Evolutionary conservation across 2,888 invertebrate species (phyloP), one percentile per base, ranked within the genome.

Genomic region (Stramonita haemastoma): DNA sequence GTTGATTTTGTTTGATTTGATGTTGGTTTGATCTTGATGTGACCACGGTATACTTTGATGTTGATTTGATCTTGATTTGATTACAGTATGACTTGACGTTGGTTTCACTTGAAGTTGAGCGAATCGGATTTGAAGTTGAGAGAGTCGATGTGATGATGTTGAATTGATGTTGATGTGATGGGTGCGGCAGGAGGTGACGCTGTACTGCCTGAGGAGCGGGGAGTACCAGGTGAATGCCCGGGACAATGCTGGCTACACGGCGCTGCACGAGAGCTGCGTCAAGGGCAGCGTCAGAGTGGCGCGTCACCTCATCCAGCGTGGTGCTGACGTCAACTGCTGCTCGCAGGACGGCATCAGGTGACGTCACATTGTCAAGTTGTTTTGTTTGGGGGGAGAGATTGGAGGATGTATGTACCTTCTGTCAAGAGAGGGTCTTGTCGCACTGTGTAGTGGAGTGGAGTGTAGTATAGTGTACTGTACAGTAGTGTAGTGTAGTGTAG

Each of bases 261-360:
- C 99, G 0, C 96, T 99, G 60, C 99, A 99, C 96, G 99, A 98
- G 95, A 98, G 98, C 17, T 98, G 98, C 94, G 97, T 98, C 5
- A 97, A 97, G 93, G 99, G 99, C 8, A 98, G 98, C 95, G 97
- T 98, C 86, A 97, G 97, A 93, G 98, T 99, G 92, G 98, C 98
- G 2, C 97, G 98, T 93, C 97, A 98, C 86, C 97, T 99, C 36
- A 96, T 99, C 83, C 97, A 97, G 93, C 98, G 98, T 94, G 99
- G 99, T 56, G 98, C 98, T 17, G 98, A 98, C 96, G 98, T 98
- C 90, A 98, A 98, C 91, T 98, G 98, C 94, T 98, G 98, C 89
- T 98, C 99, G 1, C 98, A 98, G 94, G 98, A 99, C 86, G 99
- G 99, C 90, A 98, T 96, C 87, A 95, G 96, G 96, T 96, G 91